Evolutionary conservation across 1,140 invertebrate genomes (phyloP), one percentile per base, ranked within the genome.

Genomic region (Samia ricini): DNA sequence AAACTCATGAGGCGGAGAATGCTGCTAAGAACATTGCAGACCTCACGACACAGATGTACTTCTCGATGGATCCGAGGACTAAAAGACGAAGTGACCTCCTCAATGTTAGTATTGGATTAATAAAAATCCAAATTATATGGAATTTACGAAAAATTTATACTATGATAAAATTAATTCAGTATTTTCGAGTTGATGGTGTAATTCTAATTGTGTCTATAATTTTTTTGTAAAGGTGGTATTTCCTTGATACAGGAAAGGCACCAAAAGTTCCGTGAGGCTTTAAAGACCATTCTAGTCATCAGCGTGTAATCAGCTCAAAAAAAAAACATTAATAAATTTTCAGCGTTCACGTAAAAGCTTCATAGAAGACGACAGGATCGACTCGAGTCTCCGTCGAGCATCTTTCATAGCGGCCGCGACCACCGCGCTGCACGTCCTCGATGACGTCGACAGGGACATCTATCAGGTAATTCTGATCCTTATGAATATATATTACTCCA

Each of bases 291-390:
- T n/a, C n/a, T n/a, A n/a, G n/a, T n/a, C n/a, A n/a, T n/a, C n/a
- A n/a, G n/a, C n/a, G n/a, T n/a, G n/a, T n/a, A n/a, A n/a, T n/a
- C n/a, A n/a, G n/a, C n/a, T n/a, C n/a, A n/a, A n/a, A n/a, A n/a
- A n/a, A n/a, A n/a, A n/a, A n/a, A n/a, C n/a, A n/a, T n/a, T n/a
- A n/a, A 19, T 2, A 1, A 18, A 51, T 64, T 59, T 49, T n/a
- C 52, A 88, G 86, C 61, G 71, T 19, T 87, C 86, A 0, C 77
- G 82, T 0, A 68, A 77, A 22, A 87, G 84, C 50, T 84, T 89
- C 62, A 83, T 81, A 10, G 72, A 72, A 18, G 83, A 85, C 18
- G 86, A 89, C 20, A 72, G 70, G 24, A 77, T 69, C 6, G 76
- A 81, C 29, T 74, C 74, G 0, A 71, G 69, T 0, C 58, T 83